phyloP scores from a whole-genome alignment of 2,888 invertebrate genomes.

The Cheilosia impressa region DNA sequence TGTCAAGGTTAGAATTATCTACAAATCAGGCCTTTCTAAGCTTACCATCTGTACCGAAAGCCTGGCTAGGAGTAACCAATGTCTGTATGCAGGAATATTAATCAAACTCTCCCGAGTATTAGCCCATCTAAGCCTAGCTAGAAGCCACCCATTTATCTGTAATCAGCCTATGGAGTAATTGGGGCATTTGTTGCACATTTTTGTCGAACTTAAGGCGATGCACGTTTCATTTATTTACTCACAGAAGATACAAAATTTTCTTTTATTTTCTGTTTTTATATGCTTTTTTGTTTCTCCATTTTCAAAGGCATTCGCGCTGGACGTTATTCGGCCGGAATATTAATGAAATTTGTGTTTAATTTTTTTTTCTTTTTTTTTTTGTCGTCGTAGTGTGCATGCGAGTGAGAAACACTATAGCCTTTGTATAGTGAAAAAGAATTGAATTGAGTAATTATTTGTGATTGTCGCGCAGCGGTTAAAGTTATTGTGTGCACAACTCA shows the following conservation, averaged over 20 bases:
- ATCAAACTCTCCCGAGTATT: neutral
- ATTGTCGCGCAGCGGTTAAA: slow-evolving; percentile 52
- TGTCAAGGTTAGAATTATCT: too few species aligned
- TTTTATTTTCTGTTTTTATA: slow-evolving; percentile 49
- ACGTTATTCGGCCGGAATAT: slow-evolving; percentile 66
- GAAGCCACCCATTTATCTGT: slow-evolving; percentile 21
- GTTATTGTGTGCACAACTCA: slow-evolving; percentile 32
- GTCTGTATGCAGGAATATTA: neutral
- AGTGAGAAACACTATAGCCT: slow-evolving; percentile 56
- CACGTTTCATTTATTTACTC: slow-evolving; percentile 61
- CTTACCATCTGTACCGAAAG: too few species aligned
- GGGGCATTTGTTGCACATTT: slow-evolving; percentile 66
- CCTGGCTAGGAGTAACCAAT: too few species aligned
- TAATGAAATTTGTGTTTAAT: slow-evolving; percentile 46
- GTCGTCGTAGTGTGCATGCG: slow-evolving; percentile 49
- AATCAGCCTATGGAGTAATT: slow-evolving; percentile 37
- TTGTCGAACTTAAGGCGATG: slow-evolving; percentile 29
- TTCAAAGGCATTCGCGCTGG: slow-evolving; percentile 69
- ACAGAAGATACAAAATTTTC: slow-evolving; percentile 63
- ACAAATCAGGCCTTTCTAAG: too few species aligned
- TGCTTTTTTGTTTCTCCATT: slow-evolving; percentile 60
- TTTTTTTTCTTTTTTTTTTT: slow-evolving; percentile 29
- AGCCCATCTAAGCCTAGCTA: slow-evolving; percentile 15
- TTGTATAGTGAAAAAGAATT: slow-evolving; percentile 38
- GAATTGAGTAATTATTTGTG: slow-evolving; percentile 71